Conservation (phyloP, 2,888 invertebrate species). For the Agrenia bidenticulata region DNA sequence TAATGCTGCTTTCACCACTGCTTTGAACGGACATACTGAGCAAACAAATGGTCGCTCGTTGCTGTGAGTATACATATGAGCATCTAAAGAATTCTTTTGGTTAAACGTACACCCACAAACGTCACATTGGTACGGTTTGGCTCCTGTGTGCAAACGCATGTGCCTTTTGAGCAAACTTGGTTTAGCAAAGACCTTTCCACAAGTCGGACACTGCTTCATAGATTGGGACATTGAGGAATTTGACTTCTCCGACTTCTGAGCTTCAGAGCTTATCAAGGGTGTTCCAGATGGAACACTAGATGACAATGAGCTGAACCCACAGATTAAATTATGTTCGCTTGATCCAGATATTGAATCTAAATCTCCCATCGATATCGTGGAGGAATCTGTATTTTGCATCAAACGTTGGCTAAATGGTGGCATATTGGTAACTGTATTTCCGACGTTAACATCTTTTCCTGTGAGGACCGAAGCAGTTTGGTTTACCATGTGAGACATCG, state of each 20-base stretch:
- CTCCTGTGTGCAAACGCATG: slow-evolving; percentile 63
- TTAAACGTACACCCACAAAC: slow-evolving; percentile 64
- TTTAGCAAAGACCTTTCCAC: slow-evolving; percentile 61
- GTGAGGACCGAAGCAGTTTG: not conserved
- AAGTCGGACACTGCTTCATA: slow-evolving; percentile 56
- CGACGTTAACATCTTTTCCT: not conserved
- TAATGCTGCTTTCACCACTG: slow-evolving; percentile 64
- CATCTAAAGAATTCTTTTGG: slow-evolving; percentile 63
- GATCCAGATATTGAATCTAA: not conserved
- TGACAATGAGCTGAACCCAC: not conserved
- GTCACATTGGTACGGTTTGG: slow-evolving; percentile 63
- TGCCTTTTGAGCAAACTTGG: slow-evolving; percentile 62
- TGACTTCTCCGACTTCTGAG: no score
- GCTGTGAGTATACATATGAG: slow-evolving; percentile 62
- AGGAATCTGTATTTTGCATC: not conserved
- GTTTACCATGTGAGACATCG: not conserved
- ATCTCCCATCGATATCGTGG: not conserved
- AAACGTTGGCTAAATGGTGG: no score
- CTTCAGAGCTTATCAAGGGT: no score
- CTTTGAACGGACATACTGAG: slow-evolving; percentile 63
- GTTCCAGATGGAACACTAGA: no score
- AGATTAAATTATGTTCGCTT: no score
- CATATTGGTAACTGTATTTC: not conserved
- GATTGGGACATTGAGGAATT: not conserved
- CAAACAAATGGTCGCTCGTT: slow-evolving; percentile 63